These are phyloP conservation scores for Molanna angustata DNA, from an alignment of 2,888 invertebrate genomes.

Conservation along the genomic window DNA sequence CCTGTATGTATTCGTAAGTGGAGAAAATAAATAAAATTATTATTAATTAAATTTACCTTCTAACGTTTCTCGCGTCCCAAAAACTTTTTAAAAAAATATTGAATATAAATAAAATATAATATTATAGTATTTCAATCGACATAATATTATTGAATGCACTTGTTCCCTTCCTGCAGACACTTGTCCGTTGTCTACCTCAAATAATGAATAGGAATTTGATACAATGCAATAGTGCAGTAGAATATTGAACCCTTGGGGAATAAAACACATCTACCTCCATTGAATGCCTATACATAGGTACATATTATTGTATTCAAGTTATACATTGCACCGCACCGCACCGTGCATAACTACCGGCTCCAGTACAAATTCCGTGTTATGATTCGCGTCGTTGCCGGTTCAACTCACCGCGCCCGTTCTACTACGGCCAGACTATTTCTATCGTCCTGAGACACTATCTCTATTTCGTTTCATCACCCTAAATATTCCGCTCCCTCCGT, in stretches of 20 bases:
- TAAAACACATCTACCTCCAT: constrained; percentile 3
- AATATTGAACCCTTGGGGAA: constrained; percentile 22
- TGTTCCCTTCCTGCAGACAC: no score
- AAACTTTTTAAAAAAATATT: no score
- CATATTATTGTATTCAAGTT: no score
- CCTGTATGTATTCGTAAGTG: no score
- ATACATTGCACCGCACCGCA: constrained; percentile 32
- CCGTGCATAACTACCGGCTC: constrained; percentile 11
- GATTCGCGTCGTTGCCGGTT: constrained; percentile 34
- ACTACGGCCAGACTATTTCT: constrained; percentile 10
- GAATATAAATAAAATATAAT: no score
- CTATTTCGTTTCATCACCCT: constrained; percentile 17
- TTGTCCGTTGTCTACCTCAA: no score
- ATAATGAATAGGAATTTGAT: no score
- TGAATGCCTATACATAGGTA: neutral
- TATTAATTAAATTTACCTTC: no score
- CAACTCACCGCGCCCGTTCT: constrained; percentile 25
- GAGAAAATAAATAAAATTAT: no score
- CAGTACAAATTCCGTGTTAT: constrained; percentile 25
- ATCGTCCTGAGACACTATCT: constrained; percentile 17
- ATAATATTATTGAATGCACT: no score
- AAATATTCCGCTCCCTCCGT: constrained; percentile 17
- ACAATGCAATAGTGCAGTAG: constrained; percentile 13
- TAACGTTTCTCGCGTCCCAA: no score
- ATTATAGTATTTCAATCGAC: no score